A percentile compares a stretch with the other conserved stretches of the same genome.
These are phyloP conservation scores for Pomatorhinus ruficollis DNA, from an alignment of 2,113 vertebrate genomes.

Conservation along the genomic window DNA sequence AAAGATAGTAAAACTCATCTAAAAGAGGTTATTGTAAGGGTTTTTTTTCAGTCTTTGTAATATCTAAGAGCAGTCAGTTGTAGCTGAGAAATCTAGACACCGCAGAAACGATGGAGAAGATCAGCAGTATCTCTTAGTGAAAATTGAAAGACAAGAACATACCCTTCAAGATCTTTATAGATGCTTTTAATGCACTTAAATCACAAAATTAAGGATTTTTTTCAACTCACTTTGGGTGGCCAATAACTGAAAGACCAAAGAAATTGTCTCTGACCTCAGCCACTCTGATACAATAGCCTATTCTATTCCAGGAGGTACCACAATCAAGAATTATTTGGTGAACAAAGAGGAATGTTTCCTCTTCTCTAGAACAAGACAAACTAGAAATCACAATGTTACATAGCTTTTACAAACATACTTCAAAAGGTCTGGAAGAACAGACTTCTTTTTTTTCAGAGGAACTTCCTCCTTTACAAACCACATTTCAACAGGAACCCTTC, in stretches of 20 bases:
- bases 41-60: not conserved
- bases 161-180: not conserved
- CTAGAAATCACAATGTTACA: not conserved
- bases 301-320: not conserved
- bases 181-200: not conserved
- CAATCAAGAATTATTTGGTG: not conserved
- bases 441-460: not conserved
- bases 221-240: not conserved
- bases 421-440: not conserved
- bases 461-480: not conserved
- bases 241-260: not conserved
- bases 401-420: not conserved
- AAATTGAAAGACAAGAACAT: not conserved
- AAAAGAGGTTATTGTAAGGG: not conserved
- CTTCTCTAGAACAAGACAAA: not conserved
- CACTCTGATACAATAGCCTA: not conserved
- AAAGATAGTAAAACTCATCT: not conserved
- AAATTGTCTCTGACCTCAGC: not conserved
- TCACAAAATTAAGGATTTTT: not conserved
- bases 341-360: not conserved
- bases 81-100: not conserved
- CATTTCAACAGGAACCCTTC: not conserved
- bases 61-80: not conserved
- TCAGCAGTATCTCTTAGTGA: not conserved
- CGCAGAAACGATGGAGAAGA: not conserved